A percentile compares a stretch with the other conserved stretches of the same genome.
phyloP scores from a whole-genome alignment of 2,888 invertebrate genomes.

The Perizoma affinitatum region DNA sequence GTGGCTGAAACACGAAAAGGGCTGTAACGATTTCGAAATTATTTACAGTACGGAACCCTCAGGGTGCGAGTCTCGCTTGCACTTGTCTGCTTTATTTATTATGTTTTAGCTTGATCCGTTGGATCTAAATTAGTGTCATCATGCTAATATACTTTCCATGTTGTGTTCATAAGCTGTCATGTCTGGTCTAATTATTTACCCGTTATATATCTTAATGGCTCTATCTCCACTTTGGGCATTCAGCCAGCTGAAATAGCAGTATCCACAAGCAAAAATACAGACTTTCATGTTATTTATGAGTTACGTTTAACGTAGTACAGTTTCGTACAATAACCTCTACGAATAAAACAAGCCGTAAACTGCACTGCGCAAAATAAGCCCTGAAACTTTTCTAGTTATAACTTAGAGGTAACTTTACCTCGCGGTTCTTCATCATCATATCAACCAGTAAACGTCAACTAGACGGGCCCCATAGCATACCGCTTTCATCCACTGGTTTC shows the following conservation, averaged over 20 bases:
- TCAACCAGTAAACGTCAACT: no score
- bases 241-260: slow-evolving; percentile 6
- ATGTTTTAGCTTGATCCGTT: background rate
- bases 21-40: no score
- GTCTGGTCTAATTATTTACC: background rate
- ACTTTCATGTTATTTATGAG: slow-evolving; percentile 11
- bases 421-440: no score
- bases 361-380: slow-evolving; percentile 7
- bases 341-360: slow-evolving; percentile 4
- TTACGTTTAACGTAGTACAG: slow-evolving; percentile 7
- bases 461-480: no score
- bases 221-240: slow-evolving; percentile 9
- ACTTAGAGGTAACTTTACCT: no score
- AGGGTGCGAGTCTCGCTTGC: no score
- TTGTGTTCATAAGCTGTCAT: background rate
- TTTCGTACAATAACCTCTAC: slow-evolving; percentile 7
- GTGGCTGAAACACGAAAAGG: no score
- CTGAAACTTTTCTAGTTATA: no score
- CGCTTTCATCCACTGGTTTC: no score
- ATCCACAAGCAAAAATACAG: slow-evolving; percentile 12
- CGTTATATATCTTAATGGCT: no score
- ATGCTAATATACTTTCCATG: slow-evolving; percentile 2
- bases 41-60: no score
- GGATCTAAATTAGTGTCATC: slow-evolving; percentile 3
- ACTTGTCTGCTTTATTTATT: background rate